Percentiles rank a stretch among this genome's conserved stretches.
Conservation (phyloP, 2,113 vertebrate species). For the Podiceps cristatus region DNA sequence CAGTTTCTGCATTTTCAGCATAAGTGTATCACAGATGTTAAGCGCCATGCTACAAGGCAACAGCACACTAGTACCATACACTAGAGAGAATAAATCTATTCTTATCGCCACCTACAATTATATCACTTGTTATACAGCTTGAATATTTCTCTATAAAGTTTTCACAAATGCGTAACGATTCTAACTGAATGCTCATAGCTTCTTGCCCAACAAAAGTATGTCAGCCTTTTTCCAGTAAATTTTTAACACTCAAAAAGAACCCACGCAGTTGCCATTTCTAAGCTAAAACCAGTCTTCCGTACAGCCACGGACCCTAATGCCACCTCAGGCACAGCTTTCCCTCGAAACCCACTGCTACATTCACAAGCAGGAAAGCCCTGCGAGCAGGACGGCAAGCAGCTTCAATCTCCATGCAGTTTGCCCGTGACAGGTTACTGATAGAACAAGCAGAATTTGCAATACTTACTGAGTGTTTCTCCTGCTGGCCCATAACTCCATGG, state of each 20-base stretch:
- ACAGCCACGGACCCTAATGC: slow-evolving; percentile 6
- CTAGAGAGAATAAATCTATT: neutral
- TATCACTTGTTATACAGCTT: slow-evolving; percentile 9
- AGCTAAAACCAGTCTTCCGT: slow-evolving; percentile 7
- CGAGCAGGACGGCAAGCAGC: slow-evolving; percentile 55
- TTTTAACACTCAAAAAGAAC: neutral
- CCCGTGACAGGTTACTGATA: slow-evolving; percentile 47
- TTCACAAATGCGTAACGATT: neutral
- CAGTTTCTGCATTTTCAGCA: slow-evolving; percentile 54
- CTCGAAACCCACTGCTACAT: neutral
- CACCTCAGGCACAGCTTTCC: slow-evolving; percentile 32
- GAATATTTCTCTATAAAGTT: slow-evolving; percentile 24
- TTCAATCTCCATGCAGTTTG: slow-evolving; percentile 62
- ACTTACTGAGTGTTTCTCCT: slow-evolving; percentile 97
- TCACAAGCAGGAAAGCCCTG: slow-evolving; percentile 12
- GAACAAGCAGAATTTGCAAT: slow-evolving; percentile 77
- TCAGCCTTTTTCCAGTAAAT: neutral
- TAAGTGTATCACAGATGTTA: slow-evolving; percentile 37
- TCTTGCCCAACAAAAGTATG: neutral
- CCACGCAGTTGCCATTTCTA: slow-evolving; percentile 6
- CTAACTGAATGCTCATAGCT: neutral
- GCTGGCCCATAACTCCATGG: slow-evolving; percentile 98
- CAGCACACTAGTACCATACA: neutral
- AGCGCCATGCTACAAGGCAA: slow-evolving; percentile 29
- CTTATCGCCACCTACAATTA: neutral